Base-by-base conservation (phyloP, 2,888 invertebrate genomes). In the Hyalella azteca region DNA sequence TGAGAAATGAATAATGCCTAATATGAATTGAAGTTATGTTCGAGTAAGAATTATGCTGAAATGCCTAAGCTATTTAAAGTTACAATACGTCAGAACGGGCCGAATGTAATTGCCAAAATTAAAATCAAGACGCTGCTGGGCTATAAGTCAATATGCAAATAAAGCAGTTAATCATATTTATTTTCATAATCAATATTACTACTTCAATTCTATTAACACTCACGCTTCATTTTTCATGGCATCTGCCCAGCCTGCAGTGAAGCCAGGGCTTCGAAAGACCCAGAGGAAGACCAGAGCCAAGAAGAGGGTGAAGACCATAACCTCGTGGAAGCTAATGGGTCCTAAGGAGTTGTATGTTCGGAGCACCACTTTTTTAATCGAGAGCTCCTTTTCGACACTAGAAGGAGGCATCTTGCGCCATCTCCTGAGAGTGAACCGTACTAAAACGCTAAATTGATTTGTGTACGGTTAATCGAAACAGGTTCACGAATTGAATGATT, bases 221-320 rank as follows among this genome's bases (percentile, higher is more conserved):
- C 19, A 36, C 39, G 15, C 73, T 40, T 78, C 54, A 22, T 54
- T 54, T 9, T 54, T n/a, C 54, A 84, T 59, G 59, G 78, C 40
- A 1, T 79, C 48, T 0, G 79, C 76, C 96, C 97, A 97, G 1
- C 97, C 97, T 0, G 90, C 89, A 86, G 95, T 92, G 87, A 96
- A 94, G 82, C 95, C 94, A 0, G 97, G 97, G 83, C 92, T 92
- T 76, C 96, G 91, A 88, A 96, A 94, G 88, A 97, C 94, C 93
- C 96, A 97, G 86, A 97, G 90, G 78, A 93, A 86, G 19, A 97
- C 93, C 9, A 96, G 92, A 13, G 93, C 85, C 39, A 93, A 87
- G 88, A 97, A 97, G 78, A 86, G 73, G 32, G 59, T 9, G 29
- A 45, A 9, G 49, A 94, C 93, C 78, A 91, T 90, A 87, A 82